Evolutionary conservation across 2,113 vertebrate genomes (phyloP).

Genomic region (Otis tarda): DNA sequence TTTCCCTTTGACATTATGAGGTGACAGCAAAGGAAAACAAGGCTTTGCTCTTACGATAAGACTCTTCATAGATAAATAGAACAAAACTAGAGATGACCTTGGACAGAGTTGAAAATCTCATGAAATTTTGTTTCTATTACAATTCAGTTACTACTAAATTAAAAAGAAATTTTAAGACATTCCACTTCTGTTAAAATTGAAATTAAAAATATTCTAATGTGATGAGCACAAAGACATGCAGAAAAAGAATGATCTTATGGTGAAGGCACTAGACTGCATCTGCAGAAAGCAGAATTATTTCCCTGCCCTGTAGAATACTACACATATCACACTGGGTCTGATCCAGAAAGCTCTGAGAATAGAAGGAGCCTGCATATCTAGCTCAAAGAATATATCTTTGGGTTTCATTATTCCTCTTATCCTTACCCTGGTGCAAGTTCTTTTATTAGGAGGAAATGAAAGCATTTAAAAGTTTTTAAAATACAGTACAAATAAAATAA

Average conservation of each 20-base stretch:
- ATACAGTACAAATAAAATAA: conserved; percentile 16
- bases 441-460: background rate
- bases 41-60: background rate
- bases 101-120: background rate
- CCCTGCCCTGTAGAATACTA: background rate
- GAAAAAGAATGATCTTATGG: background rate
- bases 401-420: background rate
- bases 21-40: background rate
- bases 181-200: background rate
- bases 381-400: background rate
- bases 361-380: background rate
- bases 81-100: background rate
- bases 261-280: background rate
- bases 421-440: background rate
- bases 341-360: background rate
- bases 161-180: background rate
- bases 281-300: background rate
- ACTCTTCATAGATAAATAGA: background rate
- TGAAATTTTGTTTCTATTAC: background rate
- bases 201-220: background rate
- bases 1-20: conserved; percentile 21
- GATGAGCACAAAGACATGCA: background rate
- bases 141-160: background rate
- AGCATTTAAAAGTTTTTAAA: conserved; percentile 5
- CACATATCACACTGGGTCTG: background rate